Conservation (phyloP, 2,888 invertebrate genomes). For the Norana najaformis region DNA sequence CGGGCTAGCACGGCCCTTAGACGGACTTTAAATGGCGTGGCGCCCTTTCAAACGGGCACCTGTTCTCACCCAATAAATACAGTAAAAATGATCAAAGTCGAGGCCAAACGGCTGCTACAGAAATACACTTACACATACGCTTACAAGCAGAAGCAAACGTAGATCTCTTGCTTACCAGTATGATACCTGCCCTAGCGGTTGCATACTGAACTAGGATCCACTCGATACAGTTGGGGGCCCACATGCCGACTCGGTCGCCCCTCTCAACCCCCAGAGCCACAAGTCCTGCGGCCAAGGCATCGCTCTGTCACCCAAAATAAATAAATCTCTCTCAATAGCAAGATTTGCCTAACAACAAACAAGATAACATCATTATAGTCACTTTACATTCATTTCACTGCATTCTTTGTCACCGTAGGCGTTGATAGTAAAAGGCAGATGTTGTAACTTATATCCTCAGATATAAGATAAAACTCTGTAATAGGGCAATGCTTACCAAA, state of each 20-base stretch:
- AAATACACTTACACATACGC: not conserved
- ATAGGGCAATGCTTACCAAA: too few relatives aligned
- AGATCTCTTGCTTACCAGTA: constrained; percentile 66
- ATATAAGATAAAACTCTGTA: too few relatives aligned
- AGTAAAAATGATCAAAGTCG: too few relatives aligned
- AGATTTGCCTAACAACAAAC: not conserved
- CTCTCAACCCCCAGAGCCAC: constrained; percentile 71
- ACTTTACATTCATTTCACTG: too few relatives aligned
- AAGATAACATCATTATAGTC: not conserved
- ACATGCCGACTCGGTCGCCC: constrained; percentile 78
- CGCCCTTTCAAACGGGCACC: too few relatives aligned
- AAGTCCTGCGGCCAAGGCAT: constrained; percentile 75
- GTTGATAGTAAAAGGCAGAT: too few relatives aligned
- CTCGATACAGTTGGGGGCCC: constrained; percentile 77
- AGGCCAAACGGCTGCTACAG: too few relatives aligned
- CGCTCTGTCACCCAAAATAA: constrained; percentile 65
- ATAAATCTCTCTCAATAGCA: not conserved
- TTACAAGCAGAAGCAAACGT: not conserved
- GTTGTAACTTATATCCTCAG: too few relatives aligned
- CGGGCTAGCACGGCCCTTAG: too few relatives aligned
- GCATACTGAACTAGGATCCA: constrained; percentile 77
- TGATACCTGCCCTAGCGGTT: constrained; percentile 73
- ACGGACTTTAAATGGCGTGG: too few relatives aligned
- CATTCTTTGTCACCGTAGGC: too few relatives aligned
- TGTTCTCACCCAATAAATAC: too few relatives aligned